Percentiles rank a stretch among this genome's conserved stretches.
Evolutionary conservation across 2,888 invertebrate species (phyloP).

Genomic region (Axea sp.): DNA sequence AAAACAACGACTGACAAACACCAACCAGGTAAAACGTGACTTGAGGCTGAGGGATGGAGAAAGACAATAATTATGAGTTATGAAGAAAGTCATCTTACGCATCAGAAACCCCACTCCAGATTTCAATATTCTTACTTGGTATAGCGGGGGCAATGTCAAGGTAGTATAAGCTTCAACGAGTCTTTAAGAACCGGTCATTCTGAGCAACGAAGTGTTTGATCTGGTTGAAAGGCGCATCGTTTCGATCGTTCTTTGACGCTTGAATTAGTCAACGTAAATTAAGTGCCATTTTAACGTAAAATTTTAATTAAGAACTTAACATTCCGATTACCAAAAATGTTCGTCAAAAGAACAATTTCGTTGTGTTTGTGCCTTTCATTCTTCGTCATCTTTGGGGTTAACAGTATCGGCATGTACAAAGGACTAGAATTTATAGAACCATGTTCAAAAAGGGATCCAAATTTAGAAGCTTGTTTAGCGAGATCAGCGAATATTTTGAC

Average conservation of each 20-base stretch:
- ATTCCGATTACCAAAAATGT: slow-evolving; percentile 20
- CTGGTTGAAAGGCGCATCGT: slow-evolving; percentile 44
- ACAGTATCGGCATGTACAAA: slow-evolving; percentile 72
- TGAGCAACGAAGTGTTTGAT: slow-evolving; percentile 68
- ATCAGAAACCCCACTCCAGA: slow-evolving; percentile 52
- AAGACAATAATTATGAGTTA: slow-evolving; percentile 52
- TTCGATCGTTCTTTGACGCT: slow-evolving; percentile 26
- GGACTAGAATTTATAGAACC: slow-evolving; percentile 85
- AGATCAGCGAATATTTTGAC: slow-evolving; percentile 88
- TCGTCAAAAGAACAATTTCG: slow-evolving; percentile 37
- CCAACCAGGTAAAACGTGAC: too few species aligned
- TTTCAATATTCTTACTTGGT: slow-evolving; percentile 51
- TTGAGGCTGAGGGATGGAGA: slow-evolving; percentile 21
- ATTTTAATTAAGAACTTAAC: not conserved
- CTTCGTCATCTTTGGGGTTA: slow-evolving; percentile 60
- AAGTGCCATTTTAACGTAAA: slow-evolving; percentile 18
- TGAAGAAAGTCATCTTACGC: slow-evolving; percentile 54
- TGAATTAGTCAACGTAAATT: slow-evolving; percentile 3
- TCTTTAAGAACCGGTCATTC: slow-evolving; percentile 74
- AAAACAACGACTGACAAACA: too few species aligned
- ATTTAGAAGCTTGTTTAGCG: slow-evolving; percentile 86
- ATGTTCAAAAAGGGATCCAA: slow-evolving; percentile 84
- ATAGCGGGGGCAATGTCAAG: slow-evolving; percentile 78
- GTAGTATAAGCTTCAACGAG: slow-evolving; percentile 76
- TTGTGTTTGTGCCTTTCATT: slow-evolving; percentile 56